Base-by-base conservation (phyloP, 2,113 vertebrate genomes). In the Fulmarus glacialis region DNA sequence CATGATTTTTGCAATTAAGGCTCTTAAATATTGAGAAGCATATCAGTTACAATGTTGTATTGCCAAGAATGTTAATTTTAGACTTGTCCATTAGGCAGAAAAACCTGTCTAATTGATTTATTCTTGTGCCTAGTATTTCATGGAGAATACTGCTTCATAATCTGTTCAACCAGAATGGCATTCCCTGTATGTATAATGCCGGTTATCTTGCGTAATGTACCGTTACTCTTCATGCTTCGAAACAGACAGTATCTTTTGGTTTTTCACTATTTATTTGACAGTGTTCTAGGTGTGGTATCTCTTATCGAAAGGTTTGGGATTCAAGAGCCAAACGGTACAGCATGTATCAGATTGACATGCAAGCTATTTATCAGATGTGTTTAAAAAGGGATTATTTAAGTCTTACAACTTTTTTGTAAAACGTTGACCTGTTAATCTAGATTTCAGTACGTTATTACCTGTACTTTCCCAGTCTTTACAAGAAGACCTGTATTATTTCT, bases 1-100 rank as follows among this genome's bases (percentile, higher is more conserved):
- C 94, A 97, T 98, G 93, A 94, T 96, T 93, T 98, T 97, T 91
- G 97, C 95, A 87, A 85, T 95, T 98, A 95, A 96, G 88, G 96
- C 97, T 96, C 96, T 97, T 95, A 93, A 93, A 93, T 97, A 97
- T 95, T 95, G 96, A 97, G 97, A 97, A 97, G 93, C 91, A 93
- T 96, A 97, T 96, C 96, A 89, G 87, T 98, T 97, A 97, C 95
- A 95, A 95, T 96, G 93, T 95, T 96, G 93, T 97, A 92, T 98
- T 98, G 98, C 98, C 98, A 98, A 97, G 97, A 98, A 97, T 96
- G 91, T 98, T 97, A 45, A 95, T 97, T 92, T 93, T 96, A 97
- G 96, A 97, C 42, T 96, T 92, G 81, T 97, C 91, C 67, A 82
- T 96, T 98, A 96, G 97, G 94, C 77, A 97, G 96, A 96, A 95